Base-by-base conservation (phyloP, 1,140 invertebrate genomes). In the Vanessa tameamea region DNA sequence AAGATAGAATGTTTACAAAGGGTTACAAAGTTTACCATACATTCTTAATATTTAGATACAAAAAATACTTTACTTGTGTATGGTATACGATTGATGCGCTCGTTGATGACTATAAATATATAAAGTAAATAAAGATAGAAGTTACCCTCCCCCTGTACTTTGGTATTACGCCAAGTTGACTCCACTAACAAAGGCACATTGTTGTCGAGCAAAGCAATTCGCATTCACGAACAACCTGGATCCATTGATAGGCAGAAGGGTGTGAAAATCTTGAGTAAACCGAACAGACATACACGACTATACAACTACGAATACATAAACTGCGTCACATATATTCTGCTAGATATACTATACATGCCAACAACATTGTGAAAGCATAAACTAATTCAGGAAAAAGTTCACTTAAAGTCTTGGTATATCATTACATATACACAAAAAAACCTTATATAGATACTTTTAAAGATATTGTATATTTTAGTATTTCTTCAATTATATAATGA, bases 141-240 rank as follows among this genome's bases (percentile, higher is more conserved):
- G 79, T 87, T 84, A 87, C 83, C 82, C 86, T 85, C 85, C 75
- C 77, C 73, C 81, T 83, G 73, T 68, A 68, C 84, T 85, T 88
- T 87, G 87, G 87, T 82, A 85, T 87, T 83, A 83, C 77, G 87
- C 87, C 88, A 88, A 88, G 81, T 85, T 75, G 80, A 82, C 74
- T 82, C 67, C 77, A 78, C 77, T 78, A 83, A 87, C 82, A 88
- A 85, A 86, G 84, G 83, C 80, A 81, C 75, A 83, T 80, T 80
- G 76, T 81, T 70, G 80, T 87, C 79, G 81, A 80, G 79, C 73
- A 72, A 78, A 55, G 75, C 76, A 74, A 81, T 84, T 82, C 76
- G 70, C 74, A 82, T 83, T 83, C 81, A 81, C 66, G 76, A 55
- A 77, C 65, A 75, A 31, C 59, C 47, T 70, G 23, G 16, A 63